Percentiles rank a stretch among this genome's conserved stretches.
phyloP scores from a whole-genome alignment of 2,113 vertebrate species.

The Athene noctua region DNA sequence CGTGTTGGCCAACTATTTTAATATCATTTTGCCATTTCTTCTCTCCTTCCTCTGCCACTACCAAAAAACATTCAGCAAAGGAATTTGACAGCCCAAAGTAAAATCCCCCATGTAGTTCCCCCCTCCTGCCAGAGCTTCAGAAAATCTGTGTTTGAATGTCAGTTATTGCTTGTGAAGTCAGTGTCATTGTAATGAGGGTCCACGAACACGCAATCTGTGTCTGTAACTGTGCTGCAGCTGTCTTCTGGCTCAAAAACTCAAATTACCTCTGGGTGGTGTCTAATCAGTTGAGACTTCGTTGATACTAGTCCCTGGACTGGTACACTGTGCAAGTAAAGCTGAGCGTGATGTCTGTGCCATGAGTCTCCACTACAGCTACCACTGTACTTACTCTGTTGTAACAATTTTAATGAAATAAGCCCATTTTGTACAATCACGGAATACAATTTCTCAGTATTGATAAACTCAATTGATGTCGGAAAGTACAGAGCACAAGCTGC shows the following conservation, averaged over 20 bases:
- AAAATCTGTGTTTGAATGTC: neutral
- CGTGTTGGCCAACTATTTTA: neutral
- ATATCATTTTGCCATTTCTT: neutral
- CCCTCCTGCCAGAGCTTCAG: neutral
- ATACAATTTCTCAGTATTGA: neutral
- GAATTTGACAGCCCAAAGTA: neutral
- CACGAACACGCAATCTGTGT: neutral
- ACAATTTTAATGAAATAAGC: neutral
- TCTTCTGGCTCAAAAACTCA: neutral
- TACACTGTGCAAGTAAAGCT: neutral
- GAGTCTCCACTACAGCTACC: neutral
- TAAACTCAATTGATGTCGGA: neutral
- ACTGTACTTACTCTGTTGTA: neutral
- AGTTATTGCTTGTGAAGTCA: neutral
- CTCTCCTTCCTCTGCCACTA: neutral
- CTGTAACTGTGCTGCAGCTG: neutral
- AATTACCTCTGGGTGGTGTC: neutral
- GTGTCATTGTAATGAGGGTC: neutral
- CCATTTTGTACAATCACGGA: neutral
- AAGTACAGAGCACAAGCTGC: neutral
- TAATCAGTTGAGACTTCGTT: neutral
- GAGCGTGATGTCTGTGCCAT: neutral
- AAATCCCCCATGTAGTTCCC: neutral
- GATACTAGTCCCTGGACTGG: neutral
- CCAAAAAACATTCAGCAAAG: neutral